Conservation (phyloP, 2,888 invertebrate species). For the Acleris holmiana region DNA sequence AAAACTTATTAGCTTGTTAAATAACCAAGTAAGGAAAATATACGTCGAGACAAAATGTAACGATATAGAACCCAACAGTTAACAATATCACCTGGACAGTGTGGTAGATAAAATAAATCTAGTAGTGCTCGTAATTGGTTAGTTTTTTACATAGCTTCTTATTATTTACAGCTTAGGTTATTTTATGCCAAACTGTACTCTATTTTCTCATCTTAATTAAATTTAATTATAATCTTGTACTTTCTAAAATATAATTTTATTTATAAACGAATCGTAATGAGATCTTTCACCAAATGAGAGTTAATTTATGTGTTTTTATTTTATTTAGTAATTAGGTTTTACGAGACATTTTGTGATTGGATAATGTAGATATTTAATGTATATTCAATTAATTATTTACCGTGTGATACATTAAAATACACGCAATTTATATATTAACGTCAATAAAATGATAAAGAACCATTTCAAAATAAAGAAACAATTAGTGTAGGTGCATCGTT, state of each 20-base stretch:
- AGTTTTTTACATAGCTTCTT: too few relatives aligned
- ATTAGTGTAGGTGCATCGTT: conserved; percentile 58
- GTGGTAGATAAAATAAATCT: too few relatives aligned
- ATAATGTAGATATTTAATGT: conserved; percentile 38
- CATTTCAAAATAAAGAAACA: conserved; percentile 51
- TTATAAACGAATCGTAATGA: conserved; percentile 35
- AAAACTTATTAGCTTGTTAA: conserved; percentile 1
- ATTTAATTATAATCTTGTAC: conserved; percentile 37
- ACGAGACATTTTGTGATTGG: conserved; percentile 44
- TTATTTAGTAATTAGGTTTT: conserved; percentile 21
- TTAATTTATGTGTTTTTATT: conserved; percentile 40
- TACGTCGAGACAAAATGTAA: too few relatives aligned
- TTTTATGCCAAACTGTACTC: conserved; percentile 6
- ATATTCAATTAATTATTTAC: conserved; percentile 40
- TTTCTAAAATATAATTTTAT: conserved; percentile 35
- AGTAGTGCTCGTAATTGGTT: too few relatives aligned
- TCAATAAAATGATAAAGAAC: conserved; percentile 46
- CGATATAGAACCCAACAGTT: neutral
- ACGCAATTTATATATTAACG: conserved; percentile 45
- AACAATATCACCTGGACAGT: too few relatives aligned
- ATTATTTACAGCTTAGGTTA: too few relatives aligned
- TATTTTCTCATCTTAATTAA: neutral
- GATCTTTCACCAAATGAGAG: conserved; percentile 36
- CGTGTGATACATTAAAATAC: conserved; percentile 50
- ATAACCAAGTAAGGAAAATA: too few relatives aligned